These are phyloP conservation scores for Stercorarius parasiticus DNA, from an alignment of 2,113 vertebrate genomes.

Conservation along the genomic window DNA sequence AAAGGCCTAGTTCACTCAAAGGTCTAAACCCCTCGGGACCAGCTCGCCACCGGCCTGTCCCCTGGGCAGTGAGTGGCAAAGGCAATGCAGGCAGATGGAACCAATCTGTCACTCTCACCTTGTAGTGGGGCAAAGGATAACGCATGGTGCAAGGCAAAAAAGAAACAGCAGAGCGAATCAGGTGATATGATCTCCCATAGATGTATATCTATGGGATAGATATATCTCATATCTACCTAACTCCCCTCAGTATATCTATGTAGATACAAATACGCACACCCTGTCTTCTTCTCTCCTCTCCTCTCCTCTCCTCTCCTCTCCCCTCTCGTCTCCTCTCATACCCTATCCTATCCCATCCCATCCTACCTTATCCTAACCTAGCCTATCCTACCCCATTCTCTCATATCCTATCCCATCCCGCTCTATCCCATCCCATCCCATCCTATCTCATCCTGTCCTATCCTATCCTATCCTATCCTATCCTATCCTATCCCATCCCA, in stretches of 20 bases:
- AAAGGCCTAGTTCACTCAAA: not conserved
- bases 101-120: not conserved
- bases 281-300: not conserved
- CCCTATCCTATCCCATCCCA: not conserved
- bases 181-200: not conserved
- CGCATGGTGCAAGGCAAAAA: not conserved
- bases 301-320: not conserved
- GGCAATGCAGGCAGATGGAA: not conserved
- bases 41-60: not conserved
- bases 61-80: not conserved
- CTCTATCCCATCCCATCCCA: too few species aligned
- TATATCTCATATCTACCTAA: too few species aligned
- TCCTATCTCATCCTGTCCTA: too few species aligned
- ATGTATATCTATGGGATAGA: too few species aligned
- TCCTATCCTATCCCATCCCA: not conserved
- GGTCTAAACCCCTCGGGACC: not conserved
- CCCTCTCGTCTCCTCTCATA: not conserved
- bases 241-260: not conserved
- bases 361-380: too few species aligned
- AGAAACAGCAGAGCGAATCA: not conserved
- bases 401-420: too few species aligned
- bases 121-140: not conserved
- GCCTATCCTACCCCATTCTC: too few species aligned
- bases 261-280: not conserved
- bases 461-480: not conserved